Percentiles rank a stretch among this genome's conserved stretches.
Conservation (phyloP, 2,113 vertebrate genomes). For the Arothron firmamentum region DNA sequence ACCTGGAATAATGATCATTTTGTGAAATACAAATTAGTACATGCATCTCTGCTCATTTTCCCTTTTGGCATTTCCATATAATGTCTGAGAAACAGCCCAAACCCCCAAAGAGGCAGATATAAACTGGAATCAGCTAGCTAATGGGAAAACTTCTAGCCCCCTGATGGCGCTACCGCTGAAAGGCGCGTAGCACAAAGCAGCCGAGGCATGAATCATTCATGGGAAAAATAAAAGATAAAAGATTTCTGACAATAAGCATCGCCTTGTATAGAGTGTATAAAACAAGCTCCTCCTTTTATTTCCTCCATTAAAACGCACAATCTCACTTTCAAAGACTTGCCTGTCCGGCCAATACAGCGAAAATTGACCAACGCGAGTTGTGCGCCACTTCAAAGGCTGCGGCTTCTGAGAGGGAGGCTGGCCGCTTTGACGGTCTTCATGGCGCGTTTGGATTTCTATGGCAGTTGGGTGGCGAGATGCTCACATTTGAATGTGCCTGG, state of each 20-base stretch:
- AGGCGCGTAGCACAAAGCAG: slow-evolving; percentile 83
- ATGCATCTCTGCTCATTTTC: slow-evolving; percentile 1
- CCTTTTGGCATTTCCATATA: slow-evolving; percentile 24
- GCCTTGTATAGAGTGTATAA: slow-evolving; percentile 88
- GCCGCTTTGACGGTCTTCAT: slow-evolving; percentile 89
- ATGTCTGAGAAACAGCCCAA: slow-evolving; percentile 70
- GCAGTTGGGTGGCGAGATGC: slow-evolving; percentile 85
- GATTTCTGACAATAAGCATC: slow-evolving; percentile 87
- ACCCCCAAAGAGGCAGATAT: slow-evolving; percentile 69
- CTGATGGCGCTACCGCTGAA: slow-evolving; percentile 86
- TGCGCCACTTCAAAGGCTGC: slow-evolving; percentile 89
- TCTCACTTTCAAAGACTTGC: slow-evolving; percentile 81
- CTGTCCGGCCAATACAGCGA: slow-evolving; percentile 83
- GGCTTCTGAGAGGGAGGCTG: slow-evolving; percentile 85
- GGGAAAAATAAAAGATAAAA: slow-evolving; percentile 94
- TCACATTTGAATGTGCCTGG: slow-evolving; percentile 85
- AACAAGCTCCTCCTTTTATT: slow-evolving; percentile 88
- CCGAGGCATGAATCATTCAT: slow-evolving; percentile 92
- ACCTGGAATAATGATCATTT: neutral
- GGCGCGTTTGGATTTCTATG: slow-evolving; percentile 94
- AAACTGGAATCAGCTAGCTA: slow-evolving; percentile 76
- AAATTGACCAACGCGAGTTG: slow-evolving; percentile 88
- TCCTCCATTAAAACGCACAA: slow-evolving; percentile 82
- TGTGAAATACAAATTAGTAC: neutral
- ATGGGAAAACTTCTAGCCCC: slow-evolving; percentile 84